A percentile compares a stretch with the other conserved stretches of the same genome.
phyloP scores from a whole-genome alignment of 2,797 vertebrate species.

The Mormyrus hasselquistii region DNA sequence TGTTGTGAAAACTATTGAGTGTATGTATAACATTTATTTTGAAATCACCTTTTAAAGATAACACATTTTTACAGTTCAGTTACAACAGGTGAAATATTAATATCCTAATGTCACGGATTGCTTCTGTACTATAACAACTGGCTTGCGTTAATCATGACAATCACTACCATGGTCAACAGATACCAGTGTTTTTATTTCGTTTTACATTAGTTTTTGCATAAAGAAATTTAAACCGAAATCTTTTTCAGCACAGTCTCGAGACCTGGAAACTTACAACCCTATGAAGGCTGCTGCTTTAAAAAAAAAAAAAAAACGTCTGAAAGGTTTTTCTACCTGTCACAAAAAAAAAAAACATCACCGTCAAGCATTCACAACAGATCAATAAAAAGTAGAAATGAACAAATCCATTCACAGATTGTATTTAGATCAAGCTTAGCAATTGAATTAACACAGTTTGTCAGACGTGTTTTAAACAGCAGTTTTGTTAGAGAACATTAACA shows the following conservation, averaged over 20 bases:
- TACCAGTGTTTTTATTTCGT: conserved; percentile 49
- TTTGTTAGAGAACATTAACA: conserved; percentile 5
- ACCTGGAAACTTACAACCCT: conserved; percentile 59
- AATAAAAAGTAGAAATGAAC: conserved; percentile 26
- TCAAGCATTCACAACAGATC: conserved; percentile 30
- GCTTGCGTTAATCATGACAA: background rate
- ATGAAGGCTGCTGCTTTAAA: conserved; percentile 50
- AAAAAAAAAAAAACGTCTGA: conserved; percentile 17
- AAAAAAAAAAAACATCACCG: conserved; percentile 15
- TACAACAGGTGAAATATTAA: background rate
- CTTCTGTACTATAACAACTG: background rate
- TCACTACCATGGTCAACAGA: background rate
- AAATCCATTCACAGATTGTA: conserved; percentile 23
- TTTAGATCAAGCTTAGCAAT: conserved; percentile 28
- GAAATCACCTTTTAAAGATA: background rate
- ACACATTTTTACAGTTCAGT: background rate
- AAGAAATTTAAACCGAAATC: conserved; percentile 46
- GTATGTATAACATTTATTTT: background rate
- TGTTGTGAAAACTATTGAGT: background rate
- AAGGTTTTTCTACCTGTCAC: background rate
- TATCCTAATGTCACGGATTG: background rate
- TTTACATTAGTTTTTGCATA: conserved; percentile 23
- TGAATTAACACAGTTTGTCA: conserved; percentile 19
- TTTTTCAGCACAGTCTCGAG: conserved; percentile 64
- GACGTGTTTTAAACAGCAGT: conserved; percentile 1